These are phyloP conservation scores for Pogona vitticeps DNA, from an alignment of 2,113 vertebrate species.

Conservation along the genomic window DNA sequence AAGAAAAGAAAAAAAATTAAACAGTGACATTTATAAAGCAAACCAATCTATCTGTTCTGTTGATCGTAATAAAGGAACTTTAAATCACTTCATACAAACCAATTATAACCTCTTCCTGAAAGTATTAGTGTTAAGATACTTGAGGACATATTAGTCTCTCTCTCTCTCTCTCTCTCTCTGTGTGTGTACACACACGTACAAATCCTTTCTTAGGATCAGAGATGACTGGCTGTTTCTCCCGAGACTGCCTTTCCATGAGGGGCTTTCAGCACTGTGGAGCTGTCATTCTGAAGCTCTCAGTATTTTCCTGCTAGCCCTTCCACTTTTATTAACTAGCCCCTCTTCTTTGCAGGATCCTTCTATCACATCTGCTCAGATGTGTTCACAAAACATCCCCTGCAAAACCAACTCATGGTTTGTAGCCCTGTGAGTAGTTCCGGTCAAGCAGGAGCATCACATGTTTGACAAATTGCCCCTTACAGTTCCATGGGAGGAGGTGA, in stretches of 20 bases:
- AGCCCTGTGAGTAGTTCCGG: not conserved
- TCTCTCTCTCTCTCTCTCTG: too few relatives aligned
- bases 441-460: not conserved
- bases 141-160: not conserved
- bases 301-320: too few relatives aligned
- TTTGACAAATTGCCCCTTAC: not conserved
- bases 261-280: too few relatives aligned
- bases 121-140: not conserved
- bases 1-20: not conserved
- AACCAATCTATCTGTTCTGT: not conserved
- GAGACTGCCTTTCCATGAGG: too few relatives aligned
- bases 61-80: too few relatives aligned
- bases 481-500: too few relatives aligned
- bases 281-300: too few relatives aligned
- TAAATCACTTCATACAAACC: too few relatives aligned
- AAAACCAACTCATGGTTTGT: not conserved
- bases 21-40: not conserved
- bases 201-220: too few relatives aligned
- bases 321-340: too few relatives aligned
- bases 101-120: not conserved
- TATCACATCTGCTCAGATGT: not conserved
- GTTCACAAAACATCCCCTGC: not conserved
- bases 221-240: too few relatives aligned
- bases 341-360: not conserved
- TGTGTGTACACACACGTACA: too few relatives aligned